Evolutionary conservation across 2,888 invertebrate genomes (phyloP).

Genomic region (Drosophila pegasa): DNA sequence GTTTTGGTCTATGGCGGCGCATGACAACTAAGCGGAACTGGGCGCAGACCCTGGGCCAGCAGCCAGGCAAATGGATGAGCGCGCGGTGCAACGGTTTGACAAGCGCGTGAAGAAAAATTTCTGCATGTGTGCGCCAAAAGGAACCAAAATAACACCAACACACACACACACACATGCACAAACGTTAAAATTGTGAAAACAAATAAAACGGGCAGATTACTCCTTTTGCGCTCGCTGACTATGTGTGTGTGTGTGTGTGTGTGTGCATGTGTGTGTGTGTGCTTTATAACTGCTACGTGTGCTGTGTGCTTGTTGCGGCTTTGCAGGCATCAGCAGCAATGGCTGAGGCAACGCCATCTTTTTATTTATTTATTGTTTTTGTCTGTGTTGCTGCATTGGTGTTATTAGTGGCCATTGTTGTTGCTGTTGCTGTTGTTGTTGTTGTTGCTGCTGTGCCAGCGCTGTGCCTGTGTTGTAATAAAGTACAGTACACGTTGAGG

Average conservation of each 20-base stretch:
- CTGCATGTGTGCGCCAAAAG: constrained; percentile 68
- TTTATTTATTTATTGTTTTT: constrained; percentile 78
- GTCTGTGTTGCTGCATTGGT: constrained; percentile 77
- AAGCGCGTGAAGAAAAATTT: constrained; percentile 78
- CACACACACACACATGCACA: constrained; percentile 39
- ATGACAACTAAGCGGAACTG: constrained; percentile 68
- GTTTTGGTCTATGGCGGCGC: constrained; percentile 71
- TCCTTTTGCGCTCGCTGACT: constrained; percentile 29
- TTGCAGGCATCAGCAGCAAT: constrained; percentile 71
- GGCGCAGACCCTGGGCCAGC: constrained; percentile 36
- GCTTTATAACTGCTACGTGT: constrained; percentile 70
- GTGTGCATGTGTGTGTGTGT: constrained; percentile 35
- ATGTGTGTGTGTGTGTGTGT: constrained; percentile 12
- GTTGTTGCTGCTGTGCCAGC: constrained; percentile 1
- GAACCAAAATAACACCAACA: constrained; percentile 35
- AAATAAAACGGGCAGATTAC: constrained; percentile 69
- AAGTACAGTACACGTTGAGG: constrained; percentile 62
- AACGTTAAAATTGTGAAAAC: constrained; percentile 67
- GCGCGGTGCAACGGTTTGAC: constrained; percentile 76
- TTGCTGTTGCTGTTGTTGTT: constrained; percentile 30
- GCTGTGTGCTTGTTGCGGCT: constrained; percentile 67
- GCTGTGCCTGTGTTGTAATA: constrained; percentile 54
- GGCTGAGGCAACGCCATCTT: constrained; percentile 67
- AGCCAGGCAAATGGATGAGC: constrained; percentile 69
- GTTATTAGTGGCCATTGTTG: constrained; percentile 67